Conservation (phyloP, 2,113 vertebrate genomes). For the Apeltes quadracus region DNA sequence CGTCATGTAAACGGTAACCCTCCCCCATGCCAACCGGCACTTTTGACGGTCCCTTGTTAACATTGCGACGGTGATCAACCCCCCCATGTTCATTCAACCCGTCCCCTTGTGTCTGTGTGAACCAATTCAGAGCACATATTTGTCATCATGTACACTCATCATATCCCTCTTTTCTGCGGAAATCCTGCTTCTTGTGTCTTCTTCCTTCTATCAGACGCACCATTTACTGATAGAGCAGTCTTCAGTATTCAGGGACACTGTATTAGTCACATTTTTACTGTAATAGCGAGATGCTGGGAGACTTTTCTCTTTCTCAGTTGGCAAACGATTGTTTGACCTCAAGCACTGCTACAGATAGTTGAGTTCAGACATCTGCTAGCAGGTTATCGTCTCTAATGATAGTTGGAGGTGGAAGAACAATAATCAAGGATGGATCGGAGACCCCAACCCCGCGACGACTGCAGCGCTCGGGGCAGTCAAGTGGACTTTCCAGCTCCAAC, state of each 20-base stretch:
- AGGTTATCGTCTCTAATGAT: conserved; percentile 16
- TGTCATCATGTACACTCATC: conserved; percentile 31
- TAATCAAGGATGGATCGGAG: conserved; percentile 5
- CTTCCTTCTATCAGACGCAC: conserved; percentile 50
- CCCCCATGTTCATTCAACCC: conserved; percentile 37
- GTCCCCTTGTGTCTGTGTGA: conserved; percentile 35
- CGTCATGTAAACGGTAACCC: conserved; percentile 63
- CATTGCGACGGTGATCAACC: conserved; percentile 23
- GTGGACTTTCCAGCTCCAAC: conserved; percentile 54
- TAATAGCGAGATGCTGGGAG: conserved; percentile 65
- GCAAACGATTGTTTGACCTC: conserved; percentile 36
- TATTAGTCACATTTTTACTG: conserved; percentile 67
- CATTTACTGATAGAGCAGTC: conserved; percentile 53
- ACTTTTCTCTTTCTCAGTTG: conserved; percentile 33
- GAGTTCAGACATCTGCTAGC: conserved; percentile 30
- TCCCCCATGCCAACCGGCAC: conserved; percentile 49
- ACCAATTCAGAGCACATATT: conserved; percentile 49
- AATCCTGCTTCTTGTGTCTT: conserved; percentile 54
- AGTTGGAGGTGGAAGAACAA: conserved; percentile 24
- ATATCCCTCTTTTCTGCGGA: conserved; percentile 48
- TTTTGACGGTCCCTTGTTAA: conserved; percentile 36
- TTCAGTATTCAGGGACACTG: conserved; percentile 73
- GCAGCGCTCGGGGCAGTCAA: conserved; percentile 39
- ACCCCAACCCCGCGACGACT: conserved; percentile 26
- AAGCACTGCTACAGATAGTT: conserved; percentile 31